These are phyloP conservation scores for Vollenhovia emeryi DNA, from an alignment of 1,140 invertebrate genomes.

Conservation along the genomic window DNA sequence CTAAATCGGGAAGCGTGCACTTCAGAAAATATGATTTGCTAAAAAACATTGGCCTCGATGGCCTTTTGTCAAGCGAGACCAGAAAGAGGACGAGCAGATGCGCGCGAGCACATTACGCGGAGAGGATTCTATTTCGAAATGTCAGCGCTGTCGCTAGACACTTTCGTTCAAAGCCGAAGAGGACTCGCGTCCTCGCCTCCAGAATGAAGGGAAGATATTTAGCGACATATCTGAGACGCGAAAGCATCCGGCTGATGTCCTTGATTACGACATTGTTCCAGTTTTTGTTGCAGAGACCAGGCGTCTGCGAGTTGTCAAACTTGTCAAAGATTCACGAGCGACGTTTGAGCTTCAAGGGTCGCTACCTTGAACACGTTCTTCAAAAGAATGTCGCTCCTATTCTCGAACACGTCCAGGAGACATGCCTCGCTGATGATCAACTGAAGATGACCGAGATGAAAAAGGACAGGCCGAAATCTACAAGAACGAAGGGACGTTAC, in stretches of 20 bases:
- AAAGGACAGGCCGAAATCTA: conserved; percentile 9
- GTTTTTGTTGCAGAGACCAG: conserved; percentile 35
- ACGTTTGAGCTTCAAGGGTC: conserved; percentile 54
- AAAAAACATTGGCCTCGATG: neutral
- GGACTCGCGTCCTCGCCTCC: neutral
- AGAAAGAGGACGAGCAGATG: conserved; percentile 10
- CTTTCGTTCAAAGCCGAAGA: conserved; percentile 2
- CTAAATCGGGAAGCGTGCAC: conserved; percentile 40
- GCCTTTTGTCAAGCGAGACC: neutral
- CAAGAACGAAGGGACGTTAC: conserved; percentile 62
- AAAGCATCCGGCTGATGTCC: conserved; percentile 13
- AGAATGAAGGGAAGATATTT: conserved; percentile 35
- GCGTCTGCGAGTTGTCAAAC: neutral
- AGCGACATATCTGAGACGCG: conserved; percentile 21
- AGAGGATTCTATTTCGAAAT: conserved; percentile 42
- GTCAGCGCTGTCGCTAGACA: conserved; percentile 12
- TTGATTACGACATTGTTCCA: conserved; percentile 32
- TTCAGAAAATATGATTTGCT: conserved; percentile 27
- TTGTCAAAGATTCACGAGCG: conserved; percentile 1
- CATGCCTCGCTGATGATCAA: no score
- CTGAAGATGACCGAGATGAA: neutral
- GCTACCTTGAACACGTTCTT: conserved; percentile 54
- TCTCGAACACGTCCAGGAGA: conserved; percentile 21
- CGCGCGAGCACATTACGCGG: conserved; percentile 53
- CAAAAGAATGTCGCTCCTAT: conserved; percentile 22